Percentiles rank a stretch among this genome's conserved stretches.
phyloP scores from a whole-genome alignment of 1,140 invertebrate species.

The Drosophila varians region DNA sequence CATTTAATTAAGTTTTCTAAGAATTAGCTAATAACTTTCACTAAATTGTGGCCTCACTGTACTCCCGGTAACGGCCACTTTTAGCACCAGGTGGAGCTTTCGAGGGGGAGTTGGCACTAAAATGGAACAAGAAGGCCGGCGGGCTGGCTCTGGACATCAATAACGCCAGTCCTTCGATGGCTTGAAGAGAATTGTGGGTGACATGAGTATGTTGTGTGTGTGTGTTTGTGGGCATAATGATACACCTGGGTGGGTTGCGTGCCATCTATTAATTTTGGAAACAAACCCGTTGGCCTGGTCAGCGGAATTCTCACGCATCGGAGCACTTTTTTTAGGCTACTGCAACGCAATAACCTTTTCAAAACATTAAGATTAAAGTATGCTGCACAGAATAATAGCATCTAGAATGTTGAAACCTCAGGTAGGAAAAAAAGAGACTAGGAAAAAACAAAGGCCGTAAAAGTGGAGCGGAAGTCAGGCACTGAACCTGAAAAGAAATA shows the following conservation, averaged over 20 bases:
- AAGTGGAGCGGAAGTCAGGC: slow-evolving; percentile 72
- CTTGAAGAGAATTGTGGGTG: not conserved
- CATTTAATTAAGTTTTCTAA: too few relatives aligned
- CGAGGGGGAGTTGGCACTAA: not conserved
- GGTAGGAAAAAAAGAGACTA: slow-evolving; percentile 17
- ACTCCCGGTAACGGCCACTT: not conserved
- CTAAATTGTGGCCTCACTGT: not conserved
- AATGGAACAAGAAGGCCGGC: slow-evolving; percentile 2
- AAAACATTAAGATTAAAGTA: slow-evolving; percentile 10
- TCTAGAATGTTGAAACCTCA: slow-evolving; percentile 26
- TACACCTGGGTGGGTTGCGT: slow-evolving; percentile 54
- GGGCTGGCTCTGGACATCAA: slow-evolving; percentile 15
- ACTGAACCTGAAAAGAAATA: slow-evolving; percentile 73
- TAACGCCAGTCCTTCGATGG: not conserved
- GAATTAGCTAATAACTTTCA: too few relatives aligned
- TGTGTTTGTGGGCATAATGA: slow-evolving; percentile 55
- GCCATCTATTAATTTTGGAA: slow-evolving; percentile 67
- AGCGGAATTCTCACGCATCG: slow-evolving; percentile 33
- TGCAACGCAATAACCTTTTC: slow-evolving; percentile 24
- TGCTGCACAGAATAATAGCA: slow-evolving; percentile 6
- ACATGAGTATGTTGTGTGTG: too few relatives aligned
- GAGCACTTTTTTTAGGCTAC: slow-evolving; percentile 5
- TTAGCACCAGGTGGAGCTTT: not conserved
- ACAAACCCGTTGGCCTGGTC: slow-evolving; percentile 58
- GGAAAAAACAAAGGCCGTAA: slow-evolving; percentile 60